These are phyloP conservation scores for Drosophila varians DNA, from an alignment of 1,140 invertebrate genomes.

Conservation along the genomic window DNA sequence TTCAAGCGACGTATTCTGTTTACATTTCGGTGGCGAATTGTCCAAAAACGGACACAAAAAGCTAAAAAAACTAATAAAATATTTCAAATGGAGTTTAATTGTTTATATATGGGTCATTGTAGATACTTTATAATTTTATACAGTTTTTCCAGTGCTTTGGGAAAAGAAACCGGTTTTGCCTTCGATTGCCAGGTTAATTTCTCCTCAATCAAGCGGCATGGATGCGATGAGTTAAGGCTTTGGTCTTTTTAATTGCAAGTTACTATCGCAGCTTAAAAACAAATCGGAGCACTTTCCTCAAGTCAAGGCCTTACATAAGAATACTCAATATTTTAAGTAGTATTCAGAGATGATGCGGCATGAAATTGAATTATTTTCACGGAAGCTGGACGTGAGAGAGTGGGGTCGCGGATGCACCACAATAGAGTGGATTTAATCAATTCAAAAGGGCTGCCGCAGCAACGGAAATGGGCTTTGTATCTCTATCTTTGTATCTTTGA, in stretches of 20 bases:
- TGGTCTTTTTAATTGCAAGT: conserved; percentile 19
- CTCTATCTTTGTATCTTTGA: conserved; percentile 15
- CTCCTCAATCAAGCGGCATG: conserved; percentile 15
- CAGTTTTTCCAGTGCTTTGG: conserved; percentile 7
- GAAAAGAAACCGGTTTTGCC: conserved; percentile 30
- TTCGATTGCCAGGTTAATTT: conserved; percentile 30
- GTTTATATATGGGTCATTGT: no score
- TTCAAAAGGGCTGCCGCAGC: conserved; percentile 49
- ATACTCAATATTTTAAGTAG: conserved; percentile 16
- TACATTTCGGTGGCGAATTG: no score
- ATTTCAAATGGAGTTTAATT: no score
- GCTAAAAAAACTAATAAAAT: no score
- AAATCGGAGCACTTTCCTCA: conserved; percentile 20
- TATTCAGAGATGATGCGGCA: conserved; percentile 42
- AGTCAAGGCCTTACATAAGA: conserved; percentile 54
- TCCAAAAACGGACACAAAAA: no score
- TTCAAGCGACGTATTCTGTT: no score
- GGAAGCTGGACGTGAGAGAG: conserved; percentile 54
- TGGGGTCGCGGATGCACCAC: conserved; percentile 25
- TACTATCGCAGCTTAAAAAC: conserved; percentile 10
- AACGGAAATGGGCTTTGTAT: conserved; percentile 63
- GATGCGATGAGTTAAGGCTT: conserved; percentile 16
- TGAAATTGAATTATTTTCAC: conserved; percentile 69
- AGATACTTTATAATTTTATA: neutral
- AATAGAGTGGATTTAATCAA: conserved; percentile 53